A percentile compares a stretch with the other conserved stretches of the same genome.
phyloP scores from a whole-genome alignment of 2,113 vertebrate species.

The Copsychus sechellarum region DNA sequence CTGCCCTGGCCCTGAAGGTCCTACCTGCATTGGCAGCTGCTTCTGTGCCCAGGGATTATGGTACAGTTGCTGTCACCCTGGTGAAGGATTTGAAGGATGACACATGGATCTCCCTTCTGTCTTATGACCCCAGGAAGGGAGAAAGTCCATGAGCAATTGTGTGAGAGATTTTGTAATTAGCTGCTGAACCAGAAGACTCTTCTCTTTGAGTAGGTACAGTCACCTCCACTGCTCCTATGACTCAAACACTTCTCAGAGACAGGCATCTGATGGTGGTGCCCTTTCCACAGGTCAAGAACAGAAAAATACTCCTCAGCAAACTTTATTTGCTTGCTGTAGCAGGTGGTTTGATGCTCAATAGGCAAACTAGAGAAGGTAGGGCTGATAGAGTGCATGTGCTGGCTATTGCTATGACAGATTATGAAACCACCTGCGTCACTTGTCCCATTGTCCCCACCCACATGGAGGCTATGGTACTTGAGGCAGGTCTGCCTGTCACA shows the following conservation, averaged over 20 bases:
- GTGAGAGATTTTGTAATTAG: background rate
- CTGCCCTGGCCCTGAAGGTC: background rate
- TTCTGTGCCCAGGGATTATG: background rate
- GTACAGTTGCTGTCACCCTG: background rate
- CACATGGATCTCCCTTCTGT: background rate
- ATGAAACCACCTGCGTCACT: background rate
- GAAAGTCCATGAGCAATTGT: background rate
- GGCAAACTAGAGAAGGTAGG: background rate
- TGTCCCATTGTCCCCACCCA: background rate
- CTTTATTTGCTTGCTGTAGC: background rate
- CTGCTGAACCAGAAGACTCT: background rate
- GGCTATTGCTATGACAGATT: background rate
- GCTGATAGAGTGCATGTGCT: background rate
- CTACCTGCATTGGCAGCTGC: background rate
- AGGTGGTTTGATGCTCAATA: background rate
- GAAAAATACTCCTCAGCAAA: background rate
- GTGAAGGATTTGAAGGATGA: background rate
- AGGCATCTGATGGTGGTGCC: background rate
- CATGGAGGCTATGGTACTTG: background rate
- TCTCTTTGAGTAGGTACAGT: background rate
- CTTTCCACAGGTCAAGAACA: background rate
- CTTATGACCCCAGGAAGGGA: background rate
- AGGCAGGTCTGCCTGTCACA: constrained; percentile 48
- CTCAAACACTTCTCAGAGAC: background rate
- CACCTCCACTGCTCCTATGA: background rate